phyloP scores from a whole-genome alignment of 2,888 invertebrate genomes.

The Thysanoteuthis rhombus region DNA sequence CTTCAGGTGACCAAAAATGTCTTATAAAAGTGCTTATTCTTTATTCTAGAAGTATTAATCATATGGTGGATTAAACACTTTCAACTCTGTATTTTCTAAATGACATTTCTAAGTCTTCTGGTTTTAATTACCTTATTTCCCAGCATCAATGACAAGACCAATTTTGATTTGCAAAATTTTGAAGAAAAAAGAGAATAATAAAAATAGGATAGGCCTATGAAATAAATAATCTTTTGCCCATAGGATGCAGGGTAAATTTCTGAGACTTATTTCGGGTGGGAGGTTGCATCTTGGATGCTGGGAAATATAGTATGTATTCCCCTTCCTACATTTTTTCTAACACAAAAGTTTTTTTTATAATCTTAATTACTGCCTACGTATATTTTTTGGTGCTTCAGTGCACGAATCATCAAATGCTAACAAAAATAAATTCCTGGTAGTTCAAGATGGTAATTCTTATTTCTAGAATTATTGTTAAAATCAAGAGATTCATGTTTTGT shows the following conservation, averaged over 20 bases:
- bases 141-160: too few species aligned
- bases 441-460: neutral
- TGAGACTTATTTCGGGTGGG: too few species aligned
- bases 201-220: too few species aligned
- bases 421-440: neutral
- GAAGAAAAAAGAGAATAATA: too few species aligned
- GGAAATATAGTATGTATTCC: too few species aligned
- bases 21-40: neutral
- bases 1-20: neutral
- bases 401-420: neutral
- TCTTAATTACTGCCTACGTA: neutral
- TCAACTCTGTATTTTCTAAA: neutral
- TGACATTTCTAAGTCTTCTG: too few species aligned
- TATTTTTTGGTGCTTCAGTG: neutral
- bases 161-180: too few species aligned
- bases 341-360: neutral
- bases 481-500: neutral
- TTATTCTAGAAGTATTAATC: neutral
- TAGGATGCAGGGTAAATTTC: too few species aligned
- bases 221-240: too few species aligned
- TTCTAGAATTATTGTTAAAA: neutral
- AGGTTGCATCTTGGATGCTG: too few species aligned
- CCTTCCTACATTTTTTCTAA: neutral
- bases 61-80: neutral
- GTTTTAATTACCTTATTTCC: too few species aligned